Evolutionary conservation across 2,888 invertebrate species (phyloP).

Genomic region (Magallana nippona): DNA sequence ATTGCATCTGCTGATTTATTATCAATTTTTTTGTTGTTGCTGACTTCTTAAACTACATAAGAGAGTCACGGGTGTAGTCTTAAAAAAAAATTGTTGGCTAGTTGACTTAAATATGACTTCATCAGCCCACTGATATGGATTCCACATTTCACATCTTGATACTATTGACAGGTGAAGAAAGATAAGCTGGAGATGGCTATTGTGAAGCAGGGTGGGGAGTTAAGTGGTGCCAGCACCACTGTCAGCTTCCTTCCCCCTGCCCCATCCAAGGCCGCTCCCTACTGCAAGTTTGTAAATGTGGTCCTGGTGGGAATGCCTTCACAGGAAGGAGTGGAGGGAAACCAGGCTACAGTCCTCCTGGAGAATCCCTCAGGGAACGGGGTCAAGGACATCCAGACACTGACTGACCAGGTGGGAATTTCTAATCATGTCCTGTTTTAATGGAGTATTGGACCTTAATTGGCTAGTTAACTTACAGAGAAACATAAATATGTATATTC

Average conservation of each 20-base stretch:
- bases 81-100: no score
- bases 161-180: constrained; percentile 84
- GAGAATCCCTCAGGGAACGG: constrained; percentile 82
- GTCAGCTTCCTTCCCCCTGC: constrained; percentile 60
- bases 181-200: constrained; percentile 87
- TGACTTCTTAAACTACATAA: no score
- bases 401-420: constrained; percentile 56
- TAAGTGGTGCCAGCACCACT: constrained; percentile 28
- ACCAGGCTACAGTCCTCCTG: constrained; percentile 86
- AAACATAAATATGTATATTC: no score
- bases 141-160: no score
- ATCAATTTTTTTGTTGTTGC: no score
- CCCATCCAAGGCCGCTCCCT: constrained; percentile 65
- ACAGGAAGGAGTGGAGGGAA: constrained; percentile 83
- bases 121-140: no score
- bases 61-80: no score
- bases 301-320: constrained; percentile 85
- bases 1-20: no score
- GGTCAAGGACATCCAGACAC: constrained; percentile 53
- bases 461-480: no score
- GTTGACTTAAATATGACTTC: no score
- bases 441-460: no score
- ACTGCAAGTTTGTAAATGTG: constrained; percentile 86
- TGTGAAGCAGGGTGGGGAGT: constrained; percentile 81
- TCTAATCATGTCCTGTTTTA: no score